Evolutionary conservation across 2,797 vertebrate species (phyloP).

Genomic region (Megalops cyprinoides): DNA sequence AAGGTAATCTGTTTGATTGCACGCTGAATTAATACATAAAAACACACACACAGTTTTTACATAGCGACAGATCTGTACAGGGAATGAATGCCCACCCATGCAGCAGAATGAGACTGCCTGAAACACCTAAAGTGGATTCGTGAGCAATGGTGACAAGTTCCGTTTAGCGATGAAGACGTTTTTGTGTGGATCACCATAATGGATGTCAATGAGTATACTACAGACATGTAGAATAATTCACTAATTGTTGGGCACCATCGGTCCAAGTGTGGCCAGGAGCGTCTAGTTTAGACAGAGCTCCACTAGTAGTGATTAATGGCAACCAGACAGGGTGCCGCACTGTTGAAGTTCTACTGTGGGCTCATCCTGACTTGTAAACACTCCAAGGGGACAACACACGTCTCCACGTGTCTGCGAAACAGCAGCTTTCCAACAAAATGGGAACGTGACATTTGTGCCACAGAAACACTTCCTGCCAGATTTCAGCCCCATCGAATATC

Average conservation of each 20-base stretch:
- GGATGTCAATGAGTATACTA: not conserved
- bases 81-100: not conserved
- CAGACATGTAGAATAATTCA: not conserved
- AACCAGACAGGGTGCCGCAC: not conserved
- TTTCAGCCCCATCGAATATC: not conserved
- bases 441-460: not conserved
- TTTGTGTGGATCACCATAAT: not conserved
- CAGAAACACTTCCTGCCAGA: not conserved
- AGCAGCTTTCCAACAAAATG: not conserved
- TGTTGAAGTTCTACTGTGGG: not conserved
- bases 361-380: not conserved
- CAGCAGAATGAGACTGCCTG: not conserved
- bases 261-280: not conserved
- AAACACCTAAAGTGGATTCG: not conserved
- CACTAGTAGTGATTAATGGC: not conserved
- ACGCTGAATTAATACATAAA: not conserved
- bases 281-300: not conserved
- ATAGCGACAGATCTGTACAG: not conserved
- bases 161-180: not conserved
- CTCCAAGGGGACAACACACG: not conserved
- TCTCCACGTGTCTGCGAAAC: not conserved
- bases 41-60: too few relatives aligned
- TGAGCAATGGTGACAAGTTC: not conserved
- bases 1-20: not conserved
- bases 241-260: not conserved